Evolutionary conservation across 2,888 invertebrate species (phyloP).

Genomic region (Ophion costatus): DNA sequence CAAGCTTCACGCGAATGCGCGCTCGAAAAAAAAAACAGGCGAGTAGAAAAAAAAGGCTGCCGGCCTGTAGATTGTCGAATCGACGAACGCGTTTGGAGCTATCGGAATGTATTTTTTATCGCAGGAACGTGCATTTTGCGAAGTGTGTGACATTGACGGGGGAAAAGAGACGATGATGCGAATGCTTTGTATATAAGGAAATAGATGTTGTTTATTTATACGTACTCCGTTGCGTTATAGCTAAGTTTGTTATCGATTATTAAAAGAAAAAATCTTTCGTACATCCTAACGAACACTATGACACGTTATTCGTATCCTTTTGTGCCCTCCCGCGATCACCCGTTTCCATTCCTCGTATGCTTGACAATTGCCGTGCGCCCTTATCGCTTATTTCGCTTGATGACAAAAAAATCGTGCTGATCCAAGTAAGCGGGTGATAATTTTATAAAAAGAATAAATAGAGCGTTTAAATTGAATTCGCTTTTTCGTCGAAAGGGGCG

Average conservation of each 20-base stretch:
- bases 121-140: not conserved
- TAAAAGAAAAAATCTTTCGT: constrained; percentile 61
- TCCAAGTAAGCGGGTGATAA: too few species aligned
- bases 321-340: not conserved
- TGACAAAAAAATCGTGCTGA: not conserved
- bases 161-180: constrained; percentile 11
- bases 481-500: not conserved
- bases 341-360: not conserved
- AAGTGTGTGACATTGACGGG: constrained; percentile 5
- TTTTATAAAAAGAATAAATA: too few species aligned
- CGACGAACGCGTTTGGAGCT: not conserved
- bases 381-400: not conserved
- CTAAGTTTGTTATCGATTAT: constrained; percentile 65
- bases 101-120: constrained; percentile 11
- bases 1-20: not conserved
- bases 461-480: not conserved
- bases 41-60: not conserved
- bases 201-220: constrained; percentile 71
- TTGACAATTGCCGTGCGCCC: not conserved
- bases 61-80: not conserved
- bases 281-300: not conserved
- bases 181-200: constrained; percentile 66
- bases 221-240: constrained; percentile 63
- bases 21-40: not conserved
- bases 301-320: not conserved